These are phyloP conservation scores for Acleris sparsana DNA, from an alignment of 2,888 invertebrate species.

Conservation along the genomic window DNA sequence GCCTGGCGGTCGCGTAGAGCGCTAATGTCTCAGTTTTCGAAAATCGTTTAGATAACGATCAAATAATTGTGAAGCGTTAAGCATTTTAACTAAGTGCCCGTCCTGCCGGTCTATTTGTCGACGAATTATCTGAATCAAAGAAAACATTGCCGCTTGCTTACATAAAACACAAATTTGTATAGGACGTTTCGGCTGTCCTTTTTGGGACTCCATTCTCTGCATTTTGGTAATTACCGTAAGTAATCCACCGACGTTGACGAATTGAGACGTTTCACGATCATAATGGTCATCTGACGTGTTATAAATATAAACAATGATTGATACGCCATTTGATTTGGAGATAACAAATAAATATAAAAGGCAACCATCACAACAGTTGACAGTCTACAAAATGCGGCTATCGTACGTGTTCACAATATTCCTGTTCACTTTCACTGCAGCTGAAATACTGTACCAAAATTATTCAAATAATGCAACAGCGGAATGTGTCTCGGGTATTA, in stretches of 20 bases:
- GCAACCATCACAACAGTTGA: background rate
- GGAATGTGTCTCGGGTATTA: constrained; percentile 14
- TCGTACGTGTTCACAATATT: background rate
- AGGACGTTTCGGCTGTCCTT: too few relatives aligned
- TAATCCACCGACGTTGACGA: background rate
- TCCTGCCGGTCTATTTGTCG: too few relatives aligned
- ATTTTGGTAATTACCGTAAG: background rate
- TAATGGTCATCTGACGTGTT: background rate
- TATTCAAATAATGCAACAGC: background rate
- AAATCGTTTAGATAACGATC: too few relatives aligned
- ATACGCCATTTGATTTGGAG: constrained; percentile 16
- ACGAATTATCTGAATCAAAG: too few relatives aligned
- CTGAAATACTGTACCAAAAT: background rate
- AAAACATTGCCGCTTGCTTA: too few relatives aligned
- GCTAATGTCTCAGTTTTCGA: too few relatives aligned
- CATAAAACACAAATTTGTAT: too few relatives aligned
- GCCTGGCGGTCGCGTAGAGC: too few relatives aligned
- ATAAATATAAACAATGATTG: constrained; percentile 16
- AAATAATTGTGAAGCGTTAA: too few relatives aligned
- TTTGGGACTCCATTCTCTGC: too few relatives aligned
- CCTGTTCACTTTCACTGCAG: background rate
- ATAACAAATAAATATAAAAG: constrained; percentile 2
- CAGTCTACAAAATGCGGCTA: constrained; percentile 12
- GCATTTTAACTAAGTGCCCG: too few relatives aligned
- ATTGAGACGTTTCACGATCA: constrained; percentile 12